phyloP scores from a whole-genome alignment of 2,113 vertebrate species.

The Parus major region DNA sequence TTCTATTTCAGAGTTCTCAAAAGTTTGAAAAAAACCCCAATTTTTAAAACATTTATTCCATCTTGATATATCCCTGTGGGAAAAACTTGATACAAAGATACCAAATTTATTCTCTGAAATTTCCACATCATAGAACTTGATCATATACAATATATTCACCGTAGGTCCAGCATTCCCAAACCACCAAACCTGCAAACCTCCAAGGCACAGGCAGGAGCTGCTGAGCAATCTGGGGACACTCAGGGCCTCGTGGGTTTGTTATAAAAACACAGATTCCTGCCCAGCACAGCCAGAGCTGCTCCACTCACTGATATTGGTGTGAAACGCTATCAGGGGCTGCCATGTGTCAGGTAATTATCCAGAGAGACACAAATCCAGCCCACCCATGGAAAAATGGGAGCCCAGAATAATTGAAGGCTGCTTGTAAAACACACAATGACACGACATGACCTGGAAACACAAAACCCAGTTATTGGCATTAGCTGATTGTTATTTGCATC shows the following conservation, averaged over 20 bases:
- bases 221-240: background rate
- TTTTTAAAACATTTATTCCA: conserved; percentile 12
- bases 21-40: background rate
- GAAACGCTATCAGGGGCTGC: conserved; percentile 4
- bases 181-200: background rate
- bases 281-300: background rate
- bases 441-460: background rate
- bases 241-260: background rate
- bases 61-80: background rate
- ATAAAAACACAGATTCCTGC: background rate
- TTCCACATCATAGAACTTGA: background rate
- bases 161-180: background rate
- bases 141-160: background rate
- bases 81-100: background rate
- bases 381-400: background rate
- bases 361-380: background rate
- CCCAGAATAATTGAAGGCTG: background rate
- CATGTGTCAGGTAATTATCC: conserved; percentile 20
- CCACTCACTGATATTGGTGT: background rate
- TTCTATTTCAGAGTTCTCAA: background rate
- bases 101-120: conserved; percentile 18
- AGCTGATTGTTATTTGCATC: background rate
- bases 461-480: background rate
- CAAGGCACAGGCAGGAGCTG: background rate
- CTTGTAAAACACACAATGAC: background rate